Evolutionary conservation across 2,113 vertebrate genomes (phyloP), one percentile per base, ranked within the genome.

Genomic region (Tilapia sparmanii): DNA sequence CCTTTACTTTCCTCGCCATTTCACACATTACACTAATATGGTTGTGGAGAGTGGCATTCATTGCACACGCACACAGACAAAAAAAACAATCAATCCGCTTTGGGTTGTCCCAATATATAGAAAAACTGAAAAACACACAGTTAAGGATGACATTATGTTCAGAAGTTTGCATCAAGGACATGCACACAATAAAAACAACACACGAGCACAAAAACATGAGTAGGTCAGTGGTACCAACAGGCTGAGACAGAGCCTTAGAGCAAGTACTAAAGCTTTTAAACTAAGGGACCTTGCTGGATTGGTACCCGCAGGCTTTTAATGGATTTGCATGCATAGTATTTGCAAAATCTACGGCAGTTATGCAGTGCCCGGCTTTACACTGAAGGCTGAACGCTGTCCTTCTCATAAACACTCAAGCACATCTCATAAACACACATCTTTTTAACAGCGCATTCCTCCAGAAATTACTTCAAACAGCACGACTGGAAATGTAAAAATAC

Each of bases 1-100:
- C 96, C 97, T 90, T 96, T 97, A 95, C 96, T 97, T 97, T 97
- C 96, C 95, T 95, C 93, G 90, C 93, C 95, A 96, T 97, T 97
- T 97, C 97, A 97, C 97, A 97, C 97, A 96, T 97, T 97, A 97
- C 93, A 96, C 95, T 94, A 88, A 94, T 82, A 78, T 85, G 95
- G 93, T 91, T 92, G 87, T 94, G 96, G 91, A 95, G 92, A 92
- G 90, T 81, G 18, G 54, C 79, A 38, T 71, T 87, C 61, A 59
- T 89, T 85, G 66, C 80, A 84, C 83, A 81, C 63, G 63, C 42
- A 73, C 61, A 86, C 45, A 11, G 18, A 15, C 22, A 5, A 38
- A 35, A 38, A 8, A 19, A 18, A 4, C 5, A 47, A 83, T 24
- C 16, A 47, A 35, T 31, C 22, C 9, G 24, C 71, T 78, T 50